A percentile compares a stretch with the other conserved stretches of the same genome.
These are phyloP conservation scores for Sapajus apella DNA, from an alignment of 2,113 vertebrate species.

Conservation along the genomic window DNA sequence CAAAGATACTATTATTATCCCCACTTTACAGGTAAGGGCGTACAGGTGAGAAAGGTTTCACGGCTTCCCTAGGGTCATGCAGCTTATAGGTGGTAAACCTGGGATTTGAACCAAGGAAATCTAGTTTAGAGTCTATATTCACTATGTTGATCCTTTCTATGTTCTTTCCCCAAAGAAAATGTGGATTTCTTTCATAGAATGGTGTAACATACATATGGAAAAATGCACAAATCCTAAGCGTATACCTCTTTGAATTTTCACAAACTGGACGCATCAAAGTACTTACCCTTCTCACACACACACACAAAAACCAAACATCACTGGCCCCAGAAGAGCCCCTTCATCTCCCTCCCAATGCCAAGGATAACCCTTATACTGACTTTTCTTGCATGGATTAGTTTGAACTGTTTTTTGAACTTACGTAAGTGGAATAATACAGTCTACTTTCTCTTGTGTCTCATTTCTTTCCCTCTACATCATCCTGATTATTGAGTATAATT, in stretches of 20 bases:
- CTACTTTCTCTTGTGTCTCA: neutral
- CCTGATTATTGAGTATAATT: neutral
- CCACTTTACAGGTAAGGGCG: neutral
- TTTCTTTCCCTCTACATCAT: constrained; percentile 26
- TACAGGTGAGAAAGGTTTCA: neutral
- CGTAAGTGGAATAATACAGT: neutral
- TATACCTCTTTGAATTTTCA: neutral
- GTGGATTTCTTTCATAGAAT: neutral
- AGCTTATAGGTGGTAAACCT: neutral
- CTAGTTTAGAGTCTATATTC: neutral
- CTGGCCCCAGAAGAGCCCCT: neutral
- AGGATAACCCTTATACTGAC: neutral
- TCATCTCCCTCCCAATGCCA: neutral
- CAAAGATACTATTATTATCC: neutral
- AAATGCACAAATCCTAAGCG: neutral
- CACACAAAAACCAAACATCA: neutral
- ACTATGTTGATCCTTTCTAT: neutral
- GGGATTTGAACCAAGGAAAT: neutral
- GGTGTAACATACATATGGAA: neutral
- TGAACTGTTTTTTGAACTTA: neutral
- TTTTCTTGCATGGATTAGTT: neutral
- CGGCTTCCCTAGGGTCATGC: neutral
- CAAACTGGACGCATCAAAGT: neutral
- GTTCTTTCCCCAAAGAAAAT: constrained; percentile 2
- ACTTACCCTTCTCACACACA: neutral